Evolutionary conservation across 2,113 vertebrate genomes (phyloP).

Genomic region (Desmodus rotundus): DNA sequence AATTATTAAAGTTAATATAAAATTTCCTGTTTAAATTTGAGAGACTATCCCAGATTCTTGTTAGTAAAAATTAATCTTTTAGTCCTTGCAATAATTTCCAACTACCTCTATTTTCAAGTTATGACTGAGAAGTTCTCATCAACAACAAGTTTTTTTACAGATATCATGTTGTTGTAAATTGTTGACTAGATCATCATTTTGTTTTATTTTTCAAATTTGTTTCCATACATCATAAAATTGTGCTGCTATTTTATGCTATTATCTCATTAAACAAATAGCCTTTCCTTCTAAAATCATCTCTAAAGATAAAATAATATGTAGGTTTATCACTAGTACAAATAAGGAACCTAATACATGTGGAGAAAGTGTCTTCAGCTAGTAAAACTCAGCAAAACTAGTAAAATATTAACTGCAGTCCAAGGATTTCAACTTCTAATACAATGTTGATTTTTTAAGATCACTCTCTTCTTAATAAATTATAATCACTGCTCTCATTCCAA

Average conservation of each 20-base stretch:
- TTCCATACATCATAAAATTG: not conserved
- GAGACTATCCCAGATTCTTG: not conserved
- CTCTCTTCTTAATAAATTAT: not conserved
- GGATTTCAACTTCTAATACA: not conserved
- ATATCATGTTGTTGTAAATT: not conserved
- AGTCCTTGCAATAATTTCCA: not conserved
- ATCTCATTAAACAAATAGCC: not conserved
- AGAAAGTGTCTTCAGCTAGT: not conserved
- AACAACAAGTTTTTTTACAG: not conserved
- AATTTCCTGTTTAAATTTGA: not conserved
- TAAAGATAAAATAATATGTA: not conserved
- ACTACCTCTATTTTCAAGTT: not conserved
- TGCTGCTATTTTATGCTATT: not conserved
- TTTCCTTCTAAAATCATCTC: not conserved
- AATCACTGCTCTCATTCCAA: not conserved
- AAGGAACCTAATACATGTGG: not conserved
- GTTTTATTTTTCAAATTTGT: not conserved
- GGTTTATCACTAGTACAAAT: not conserved
- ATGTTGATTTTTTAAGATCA: not conserved
- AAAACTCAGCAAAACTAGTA: not conserved
- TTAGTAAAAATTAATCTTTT: not conserved
- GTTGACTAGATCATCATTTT: not conserved
- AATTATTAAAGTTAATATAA: not conserved
- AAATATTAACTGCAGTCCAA: not conserved
- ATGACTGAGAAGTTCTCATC: not conserved